Conservation (phyloP, 1,140 invertebrate genomes). For the Musca domestica region DNA sequence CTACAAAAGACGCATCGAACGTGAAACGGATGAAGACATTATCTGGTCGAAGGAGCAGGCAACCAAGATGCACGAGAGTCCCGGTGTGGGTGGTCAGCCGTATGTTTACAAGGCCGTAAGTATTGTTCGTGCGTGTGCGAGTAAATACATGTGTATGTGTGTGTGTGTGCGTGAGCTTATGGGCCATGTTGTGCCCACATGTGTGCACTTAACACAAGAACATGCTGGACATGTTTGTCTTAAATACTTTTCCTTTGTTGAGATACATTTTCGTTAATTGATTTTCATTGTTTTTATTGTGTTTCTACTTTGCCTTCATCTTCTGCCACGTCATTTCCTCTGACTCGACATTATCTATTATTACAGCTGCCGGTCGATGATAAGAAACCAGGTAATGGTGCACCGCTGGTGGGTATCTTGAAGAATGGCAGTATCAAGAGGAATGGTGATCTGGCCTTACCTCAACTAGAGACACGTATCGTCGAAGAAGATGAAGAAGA, state of each 20-base stretch:
- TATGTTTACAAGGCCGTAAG: constrained; percentile 53
- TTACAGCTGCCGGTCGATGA: constrained; percentile 51
- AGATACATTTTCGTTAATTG: too few relatives aligned
- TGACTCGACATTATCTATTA: neutral
- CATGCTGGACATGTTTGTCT: too few relatives aligned
- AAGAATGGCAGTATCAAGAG: constrained; percentile 47
- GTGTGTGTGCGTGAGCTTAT: too few relatives aligned
- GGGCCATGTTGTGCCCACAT: too few relatives aligned
- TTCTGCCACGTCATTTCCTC: neutral
- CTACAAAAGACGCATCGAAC: constrained; percentile 65
- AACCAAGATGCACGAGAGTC: constrained; percentile 61
- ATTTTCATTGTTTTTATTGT: constrained; percentile 23
- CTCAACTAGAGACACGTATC: constrained; percentile 33
- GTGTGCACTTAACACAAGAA: too few relatives aligned
- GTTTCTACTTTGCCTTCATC: constrained; percentile 12
- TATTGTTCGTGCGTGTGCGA: neutral
- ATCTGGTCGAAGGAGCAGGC: constrained; percentile 67
- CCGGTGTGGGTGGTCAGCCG: constrained; percentile 42
- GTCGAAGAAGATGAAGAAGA: constrained; percentile 42
- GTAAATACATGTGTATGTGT: too few relatives aligned
- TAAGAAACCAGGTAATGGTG: constrained; percentile 46
- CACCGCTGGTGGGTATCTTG: constrained; percentile 48
- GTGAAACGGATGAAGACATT: constrained; percentile 68
- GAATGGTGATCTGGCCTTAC: constrained; percentile 38
- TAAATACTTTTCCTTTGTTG: too few relatives aligned